Base-by-base conservation (phyloP, 2,797 vertebrate genomes). In the Huso huso region DNA sequence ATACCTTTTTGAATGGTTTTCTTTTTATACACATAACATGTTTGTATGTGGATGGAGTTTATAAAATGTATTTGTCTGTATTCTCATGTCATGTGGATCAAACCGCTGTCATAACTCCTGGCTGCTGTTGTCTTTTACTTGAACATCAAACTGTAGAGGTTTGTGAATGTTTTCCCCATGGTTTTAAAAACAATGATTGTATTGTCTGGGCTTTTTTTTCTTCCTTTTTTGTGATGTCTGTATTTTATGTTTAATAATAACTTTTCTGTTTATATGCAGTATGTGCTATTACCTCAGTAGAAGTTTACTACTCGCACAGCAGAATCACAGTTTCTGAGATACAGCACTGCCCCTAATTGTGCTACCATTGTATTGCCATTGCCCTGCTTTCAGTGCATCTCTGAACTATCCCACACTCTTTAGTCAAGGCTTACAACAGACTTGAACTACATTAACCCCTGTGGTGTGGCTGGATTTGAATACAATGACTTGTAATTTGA, bases 181-280 rank as follows among this genome's bases (percentile, higher is more conserved):
- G n/a, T 63, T 69, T 69, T 64, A 18, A 73, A 64, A 58, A 66
- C 67, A 66, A 62, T 51, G 70, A 74, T 71, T 72, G 71, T 74
- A 69, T 66, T 58, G 64, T 70, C 69, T 70, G 66, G 18, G 18
- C 1, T 1, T 1, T 18, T 18, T 37, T 37, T 37, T 37, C 37
- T 37, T 37, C 37, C 37, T 37, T 5, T 5, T 37, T 71, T 71
- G 71, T 75, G 73, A 79, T 83, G 78, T 82, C 85, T 88, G 82
- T 84, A 82, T 84, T 79, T 85, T 87, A 87, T 87, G 75, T 86
- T 80, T 80, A 86, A 86, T 85, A 86, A 86, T 78, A 81, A 72
- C 67, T 13, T 77, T 12, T 64, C 62, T 64, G 13, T 55, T 68
- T 6, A 58, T 68, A 55, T 53, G 5, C 37, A 37, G 5, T 37